Percentiles rank a stretch among this genome's conserved stretches.
Evolutionary conservation across 2,797 vertebrate species (phyloP).

Genomic region (Harpagifer antarcticus): DNA sequence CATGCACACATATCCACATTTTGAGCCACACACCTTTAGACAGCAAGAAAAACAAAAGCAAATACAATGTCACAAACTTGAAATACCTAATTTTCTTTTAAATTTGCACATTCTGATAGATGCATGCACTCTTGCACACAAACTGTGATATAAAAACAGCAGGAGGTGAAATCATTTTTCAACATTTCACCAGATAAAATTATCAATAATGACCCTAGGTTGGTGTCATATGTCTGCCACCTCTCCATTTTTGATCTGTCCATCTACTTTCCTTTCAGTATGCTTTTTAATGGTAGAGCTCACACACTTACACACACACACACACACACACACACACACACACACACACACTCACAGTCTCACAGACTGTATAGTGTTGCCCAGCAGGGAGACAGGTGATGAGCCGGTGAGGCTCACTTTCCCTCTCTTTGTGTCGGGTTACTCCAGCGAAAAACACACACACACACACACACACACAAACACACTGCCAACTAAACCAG

Average conservation of each 20-base stretch:
- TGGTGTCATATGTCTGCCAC: neutral
- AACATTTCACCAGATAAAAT: too few relatives aligned
- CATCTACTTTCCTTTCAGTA: slow-evolving; percentile 16
- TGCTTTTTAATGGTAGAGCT: neutral
- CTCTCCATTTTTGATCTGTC: slow-evolving; percentile 28
- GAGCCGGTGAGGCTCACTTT: slow-evolving; percentile 79
- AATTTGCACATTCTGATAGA: too few relatives aligned
- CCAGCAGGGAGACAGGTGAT: slow-evolving; percentile 69
- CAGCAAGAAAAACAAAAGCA: too few relatives aligned
- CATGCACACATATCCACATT: slow-evolving; percentile 31
- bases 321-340: slow-evolving; percentile 26
- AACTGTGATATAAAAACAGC: too few relatives aligned
- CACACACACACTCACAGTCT: slow-evolving; percentile 34
- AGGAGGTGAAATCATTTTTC: too few relatives aligned
- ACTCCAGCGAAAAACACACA: slow-evolving; percentile 68
- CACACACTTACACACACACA: slow-evolving; percentile 25
- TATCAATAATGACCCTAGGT: too few relatives aligned
- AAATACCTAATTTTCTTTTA: too few relatives aligned
- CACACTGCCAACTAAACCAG: slow-evolving; percentile 28
- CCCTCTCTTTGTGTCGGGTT: slow-evolving; percentile 80
- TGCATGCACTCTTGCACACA: too few relatives aligned
- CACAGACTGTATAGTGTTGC: slow-evolving; percentile 74
- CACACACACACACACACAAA: slow-evolving; percentile 30
- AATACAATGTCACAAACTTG: too few relatives aligned
- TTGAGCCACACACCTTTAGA: neutral